These are phyloP conservation scores for Sclerodermus sp. DNA, from an alignment of 2,888 invertebrate species.

Conservation along the genomic window DNA sequence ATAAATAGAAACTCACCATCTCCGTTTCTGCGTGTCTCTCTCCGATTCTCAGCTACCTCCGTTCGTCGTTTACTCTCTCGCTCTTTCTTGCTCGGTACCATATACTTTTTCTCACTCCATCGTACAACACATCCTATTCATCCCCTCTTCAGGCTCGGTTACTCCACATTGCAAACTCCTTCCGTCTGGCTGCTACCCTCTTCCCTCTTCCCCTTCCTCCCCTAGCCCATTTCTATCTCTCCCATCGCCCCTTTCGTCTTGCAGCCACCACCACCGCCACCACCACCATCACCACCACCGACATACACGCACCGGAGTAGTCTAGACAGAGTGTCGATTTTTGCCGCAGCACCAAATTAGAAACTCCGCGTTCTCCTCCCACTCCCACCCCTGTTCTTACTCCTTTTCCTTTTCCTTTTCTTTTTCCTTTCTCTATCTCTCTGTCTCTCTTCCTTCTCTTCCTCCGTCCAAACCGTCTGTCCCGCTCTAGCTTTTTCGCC, in stretches of 20 bases:
- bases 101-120: slow-evolving; percentile 35
- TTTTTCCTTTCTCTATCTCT: slow-evolving; percentile 12
- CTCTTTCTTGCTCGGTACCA: slow-evolving; percentile 30
- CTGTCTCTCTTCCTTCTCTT: slow-evolving; percentile 1
- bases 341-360: slow-evolving; percentile 50
- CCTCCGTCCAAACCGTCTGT: no score
- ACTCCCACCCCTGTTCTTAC: slow-evolving; percentile 18
- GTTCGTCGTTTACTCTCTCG: slow-evolving; percentile 11
- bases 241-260: slow-evolving; percentile 7
- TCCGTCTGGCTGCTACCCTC: slow-evolving; percentile 43
- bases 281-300: not conserved
- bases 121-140: slow-evolving; percentile 30
- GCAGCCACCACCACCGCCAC: not conserved
- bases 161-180: slow-evolving; percentile 34
- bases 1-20: slow-evolving; percentile 51
- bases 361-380: slow-evolving; percentile 29
- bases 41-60: slow-evolving; percentile 25
- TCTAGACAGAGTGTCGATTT: slow-evolving; percentile 53
- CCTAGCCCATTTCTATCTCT: not conserved
- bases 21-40: slow-evolving; percentile 27
- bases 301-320: no score
- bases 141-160: slow-evolving; percentile 58
- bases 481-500: slow-evolving; percentile 19
- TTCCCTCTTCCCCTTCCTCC: slow-evolving; percentile 12
- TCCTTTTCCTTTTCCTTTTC: slow-evolving; percentile 10